Percentiles rank a stretch among this genome's conserved stretches.
phyloP scores from a whole-genome alignment of 1,140 invertebrate genomes.

The Zaprionus ornatus region DNA sequence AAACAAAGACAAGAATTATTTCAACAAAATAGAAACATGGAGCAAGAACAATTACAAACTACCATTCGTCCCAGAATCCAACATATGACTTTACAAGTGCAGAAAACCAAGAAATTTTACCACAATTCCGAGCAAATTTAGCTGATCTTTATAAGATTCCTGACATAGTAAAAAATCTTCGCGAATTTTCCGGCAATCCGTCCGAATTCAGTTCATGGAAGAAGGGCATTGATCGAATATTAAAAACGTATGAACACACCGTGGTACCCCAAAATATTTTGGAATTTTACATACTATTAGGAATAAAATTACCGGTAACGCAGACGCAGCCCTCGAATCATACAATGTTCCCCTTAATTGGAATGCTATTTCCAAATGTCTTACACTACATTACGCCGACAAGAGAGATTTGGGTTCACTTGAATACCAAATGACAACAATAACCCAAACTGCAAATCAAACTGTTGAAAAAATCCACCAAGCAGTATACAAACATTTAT shows the following conservation, averaged over 20 bases:
- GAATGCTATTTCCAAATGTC: no score
- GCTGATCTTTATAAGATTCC: slow-evolving; percentile 14
- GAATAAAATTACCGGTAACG: slow-evolving; percentile 48
- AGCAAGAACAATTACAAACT: no score
- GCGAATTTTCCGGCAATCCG: slow-evolving; percentile 20
- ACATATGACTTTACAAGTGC: neutral
- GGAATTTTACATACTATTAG: slow-evolving; percentile 32
- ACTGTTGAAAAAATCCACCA: no score
- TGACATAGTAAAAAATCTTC: slow-evolving; percentile 20
- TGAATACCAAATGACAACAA: slow-evolving; percentile 42
- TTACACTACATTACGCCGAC: no score
- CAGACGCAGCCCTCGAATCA: no score
- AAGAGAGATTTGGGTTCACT: no score
- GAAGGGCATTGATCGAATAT: slow-evolving; percentile 9
- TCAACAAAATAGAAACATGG: no score
- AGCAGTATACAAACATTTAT: no score
- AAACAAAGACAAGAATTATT: no score
- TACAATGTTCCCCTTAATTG: no score
- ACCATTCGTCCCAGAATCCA: no score
- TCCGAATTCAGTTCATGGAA: slow-evolving; percentile 17
- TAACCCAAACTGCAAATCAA: slow-evolving; percentile 25
- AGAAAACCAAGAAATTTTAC: neutral
- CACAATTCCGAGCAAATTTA: neutral
- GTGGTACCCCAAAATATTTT: slow-evolving; percentile 42
- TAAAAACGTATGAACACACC: slow-evolving; percentile 4